Evolutionary conservation across 2,797 vertebrate species (phyloP).

Genomic region (Gadopsis bispinosus): DNA sequence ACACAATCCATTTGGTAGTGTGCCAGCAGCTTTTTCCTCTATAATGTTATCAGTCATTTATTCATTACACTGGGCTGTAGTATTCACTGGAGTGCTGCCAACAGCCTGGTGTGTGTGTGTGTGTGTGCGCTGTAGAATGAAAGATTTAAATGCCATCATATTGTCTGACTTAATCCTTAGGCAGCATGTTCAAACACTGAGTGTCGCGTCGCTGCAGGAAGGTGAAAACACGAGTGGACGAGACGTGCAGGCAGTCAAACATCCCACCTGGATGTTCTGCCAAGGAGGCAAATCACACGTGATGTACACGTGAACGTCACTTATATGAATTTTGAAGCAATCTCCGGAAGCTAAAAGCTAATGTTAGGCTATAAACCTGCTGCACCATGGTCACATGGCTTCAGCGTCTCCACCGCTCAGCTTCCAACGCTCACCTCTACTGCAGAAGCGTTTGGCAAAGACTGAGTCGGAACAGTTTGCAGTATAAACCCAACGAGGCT

Average conservation of each 20-base stretch:
- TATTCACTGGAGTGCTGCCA: conserved; percentile 82
- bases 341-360: too few relatives aligned
- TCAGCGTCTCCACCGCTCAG: too few relatives aligned
- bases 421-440: too few relatives aligned
- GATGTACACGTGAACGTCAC: too few relatives aligned
- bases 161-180: conserved; percentile 27
- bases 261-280: background rate
- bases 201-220: background rate
- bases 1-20: conserved; percentile 31
- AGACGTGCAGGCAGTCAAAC: background rate
- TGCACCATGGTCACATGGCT: too few relatives aligned
- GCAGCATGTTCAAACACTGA: background rate
- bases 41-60: conserved; percentile 75
- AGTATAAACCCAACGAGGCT: too few relatives aligned
- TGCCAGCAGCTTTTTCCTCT: conserved; percentile 62
- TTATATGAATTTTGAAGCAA: too few relatives aligned
- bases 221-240: background rate
- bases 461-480: too few relatives aligned
- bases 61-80: conserved; percentile 75
- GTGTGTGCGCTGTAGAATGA: conserved; percentile 16
- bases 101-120: conserved; percentile 38
- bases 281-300: too few relatives aligned
- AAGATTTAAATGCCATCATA: conserved; percentile 23
- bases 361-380: too few relatives aligned
- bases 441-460: too few relatives aligned